Percentiles rank a stretch among this genome's conserved stretches.
These are phyloP conservation scores for Forbesichthys agassizii DNA, from an alignment of 2,113 vertebrate species.

Conservation along the genomic window DNA sequence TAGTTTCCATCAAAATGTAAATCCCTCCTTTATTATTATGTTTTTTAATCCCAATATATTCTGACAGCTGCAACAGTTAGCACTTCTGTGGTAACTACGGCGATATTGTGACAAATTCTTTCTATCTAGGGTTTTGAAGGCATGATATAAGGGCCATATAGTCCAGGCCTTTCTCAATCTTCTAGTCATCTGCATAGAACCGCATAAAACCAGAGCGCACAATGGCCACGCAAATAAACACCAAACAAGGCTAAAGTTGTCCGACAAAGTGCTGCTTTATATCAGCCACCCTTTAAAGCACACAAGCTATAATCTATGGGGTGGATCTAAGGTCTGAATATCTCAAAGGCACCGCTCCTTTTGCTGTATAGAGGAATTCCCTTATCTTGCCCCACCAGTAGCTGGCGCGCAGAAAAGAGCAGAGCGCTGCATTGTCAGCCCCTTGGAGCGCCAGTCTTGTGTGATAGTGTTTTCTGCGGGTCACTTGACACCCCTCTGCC, in stretches of 20 bases:
- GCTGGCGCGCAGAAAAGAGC: constrained; percentile 73
- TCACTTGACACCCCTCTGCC: constrained; percentile 74
- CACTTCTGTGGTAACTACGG: constrained; percentile 55
- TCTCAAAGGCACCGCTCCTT: constrained; percentile 66
- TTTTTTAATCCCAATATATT: constrained; percentile 53
- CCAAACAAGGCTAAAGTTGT: constrained; percentile 76
- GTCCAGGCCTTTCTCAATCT: constrained; percentile 62
- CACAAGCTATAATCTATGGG: constrained; percentile 74
- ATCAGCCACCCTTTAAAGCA: constrained; percentile 73
- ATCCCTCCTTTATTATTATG: constrained; percentile 45
- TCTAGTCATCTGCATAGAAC: constrained; percentile 70
- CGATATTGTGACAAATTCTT: constrained; percentile 52
- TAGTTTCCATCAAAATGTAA: constrained; percentile 37
- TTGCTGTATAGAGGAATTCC: constrained; percentile 76
- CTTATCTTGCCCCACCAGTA: constrained; percentile 81
- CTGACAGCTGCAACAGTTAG: constrained; percentile 62
- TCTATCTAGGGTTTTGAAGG: constrained; percentile 59
- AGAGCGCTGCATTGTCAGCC: constrained; percentile 73
- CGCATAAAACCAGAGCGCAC: constrained; percentile 66
- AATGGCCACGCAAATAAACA: constrained; percentile 68
- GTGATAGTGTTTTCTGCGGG: constrained; percentile 79
- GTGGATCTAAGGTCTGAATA: constrained; percentile 71
- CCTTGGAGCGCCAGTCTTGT: constrained; percentile 74
- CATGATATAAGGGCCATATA: constrained; percentile 18
- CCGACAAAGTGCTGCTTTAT: constrained; percentile 81